Conservation (phyloP, 2,888 invertebrate genomes). For the Brachyptera risi region DNA sequence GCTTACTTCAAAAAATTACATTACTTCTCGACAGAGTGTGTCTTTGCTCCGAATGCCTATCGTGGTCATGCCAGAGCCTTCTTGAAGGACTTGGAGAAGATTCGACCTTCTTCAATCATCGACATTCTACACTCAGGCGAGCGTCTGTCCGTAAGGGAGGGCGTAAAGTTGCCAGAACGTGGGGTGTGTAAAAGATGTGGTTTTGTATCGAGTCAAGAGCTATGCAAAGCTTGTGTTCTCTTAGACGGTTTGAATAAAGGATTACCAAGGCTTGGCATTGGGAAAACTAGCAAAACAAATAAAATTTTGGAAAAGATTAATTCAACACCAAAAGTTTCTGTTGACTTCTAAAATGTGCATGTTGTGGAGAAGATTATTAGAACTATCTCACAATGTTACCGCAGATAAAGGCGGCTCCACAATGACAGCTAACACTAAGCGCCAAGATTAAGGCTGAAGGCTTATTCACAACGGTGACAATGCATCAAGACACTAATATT, state of each 20-base stretch:
- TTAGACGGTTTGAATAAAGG: constrained; percentile 94
- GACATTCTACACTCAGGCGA: constrained; percentile 93
- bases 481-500: too few relatives aligned
- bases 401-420: too few relatives aligned
- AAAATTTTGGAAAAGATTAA: constrained; percentile 15
- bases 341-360: constrained; percentile 2
- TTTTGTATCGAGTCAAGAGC: constrained; percentile 85
- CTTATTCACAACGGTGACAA: too few relatives aligned
- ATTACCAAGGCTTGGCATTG: constrained; percentile 83
- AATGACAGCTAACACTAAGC: too few relatives aligned
- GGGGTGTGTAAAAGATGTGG: constrained; percentile 81
- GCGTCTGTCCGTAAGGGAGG: constrained; percentile 75
- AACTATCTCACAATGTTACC: too few relatives aligned
- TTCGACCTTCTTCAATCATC: constrained; percentile 86
- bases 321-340: neutral
- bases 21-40: constrained; percentile 98
- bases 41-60: constrained; percentile 97
- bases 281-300: constrained; percentile 73
- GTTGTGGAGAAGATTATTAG: too few relatives aligned
- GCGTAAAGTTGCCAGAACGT: constrained; percentile 74
- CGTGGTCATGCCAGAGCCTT: constrained; percentile 86
- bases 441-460: too few relatives aligned
- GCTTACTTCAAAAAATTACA: constrained; percentile 93
- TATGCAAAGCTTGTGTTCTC: constrained; percentile 95
- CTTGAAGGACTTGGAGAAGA: constrained; percentile 92